Percentiles rank a stretch among this genome's conserved stretches.
phyloP scores from a whole-genome alignment of 2,888 invertebrate species.

The Biston stratarius region DNA sequence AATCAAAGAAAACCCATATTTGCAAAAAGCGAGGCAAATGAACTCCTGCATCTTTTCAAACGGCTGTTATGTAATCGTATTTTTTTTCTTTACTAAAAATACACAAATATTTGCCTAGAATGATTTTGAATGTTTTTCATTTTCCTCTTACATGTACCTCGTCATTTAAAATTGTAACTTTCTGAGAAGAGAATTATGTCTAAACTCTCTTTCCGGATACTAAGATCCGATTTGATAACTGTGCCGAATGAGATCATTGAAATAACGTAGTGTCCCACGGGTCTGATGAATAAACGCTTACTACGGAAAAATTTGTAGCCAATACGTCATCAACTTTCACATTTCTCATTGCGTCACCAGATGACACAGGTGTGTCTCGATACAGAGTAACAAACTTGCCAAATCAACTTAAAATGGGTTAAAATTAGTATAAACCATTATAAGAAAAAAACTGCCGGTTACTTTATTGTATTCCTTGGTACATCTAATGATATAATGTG shows the following conservation, averaged over 20 bases:
- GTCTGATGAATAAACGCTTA: conserved; percentile 1
- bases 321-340: conserved; percentile 45
- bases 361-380: conserved; percentile 38
- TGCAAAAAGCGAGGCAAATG: too few relatives aligned
- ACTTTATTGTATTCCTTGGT: too few relatives aligned
- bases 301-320: conserved; percentile 23
- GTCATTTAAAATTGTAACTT: too few relatives aligned
- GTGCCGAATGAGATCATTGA: conserved; percentile 13
- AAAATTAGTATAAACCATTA: neutral
- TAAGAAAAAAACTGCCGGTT: too few relatives aligned
- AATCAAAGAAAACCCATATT: too few relatives aligned
- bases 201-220: conserved; percentile 3
- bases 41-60: too few relatives aligned
- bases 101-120: too few relatives aligned
- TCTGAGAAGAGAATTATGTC: conserved; percentile 5
- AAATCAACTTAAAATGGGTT: neutral
- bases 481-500: too few relatives aligned
- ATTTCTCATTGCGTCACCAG: conserved; percentile 45
- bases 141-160: too few relatives aligned
- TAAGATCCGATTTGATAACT: neutral
- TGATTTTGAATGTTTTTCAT: too few relatives aligned
- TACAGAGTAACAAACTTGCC: conserved; percentile 1
- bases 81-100: too few relatives aligned
- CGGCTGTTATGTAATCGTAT: too few relatives aligned
- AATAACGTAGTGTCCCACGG: neutral